phyloP scores from a whole-genome alignment of 2,797 vertebrate genomes.

The Acanthis flammea region DNA sequence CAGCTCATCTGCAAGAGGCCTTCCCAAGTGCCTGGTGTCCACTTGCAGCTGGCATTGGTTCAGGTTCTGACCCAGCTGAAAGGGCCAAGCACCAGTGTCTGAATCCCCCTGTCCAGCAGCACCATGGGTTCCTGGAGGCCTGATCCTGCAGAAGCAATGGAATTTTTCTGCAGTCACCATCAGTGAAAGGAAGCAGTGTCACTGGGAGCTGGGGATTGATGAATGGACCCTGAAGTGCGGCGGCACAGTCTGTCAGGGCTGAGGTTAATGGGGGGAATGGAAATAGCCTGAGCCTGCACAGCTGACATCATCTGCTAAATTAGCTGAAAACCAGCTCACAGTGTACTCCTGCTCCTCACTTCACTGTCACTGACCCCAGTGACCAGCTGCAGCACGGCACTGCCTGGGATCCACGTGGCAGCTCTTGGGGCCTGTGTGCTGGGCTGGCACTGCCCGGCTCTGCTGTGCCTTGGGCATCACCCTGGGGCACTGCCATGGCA shows the following conservation, averaged over 20 bases:
- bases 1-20: neutral
- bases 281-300: neutral
- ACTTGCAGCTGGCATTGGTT: fast-evolving
- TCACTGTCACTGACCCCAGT: neutral
- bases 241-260: neutral
- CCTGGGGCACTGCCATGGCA: fast-evolving
- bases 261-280: conserved; percentile 5
- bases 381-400: fast-evolving
- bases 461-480: fast-evolving
- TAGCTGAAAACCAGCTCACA: neutral
- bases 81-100: neutral
- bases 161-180: neutral
- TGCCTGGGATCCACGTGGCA: fast-evolving
- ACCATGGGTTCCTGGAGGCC: fast-evolving
- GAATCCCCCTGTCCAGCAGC: neutral
- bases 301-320: conserved; percentile 12
- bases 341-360: neutral
- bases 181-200: neutral
- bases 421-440: fast-evolving
- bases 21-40: neutral
- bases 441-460: too few species aligned
- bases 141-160: neutral
- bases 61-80: fast-evolving
- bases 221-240: neutral
- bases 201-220: neutral